Percentiles rank a stretch among this genome's conserved stretches.
Conservation (phyloP, 2,113 vertebrate genomes). For the Amazona guildingii region DNA sequence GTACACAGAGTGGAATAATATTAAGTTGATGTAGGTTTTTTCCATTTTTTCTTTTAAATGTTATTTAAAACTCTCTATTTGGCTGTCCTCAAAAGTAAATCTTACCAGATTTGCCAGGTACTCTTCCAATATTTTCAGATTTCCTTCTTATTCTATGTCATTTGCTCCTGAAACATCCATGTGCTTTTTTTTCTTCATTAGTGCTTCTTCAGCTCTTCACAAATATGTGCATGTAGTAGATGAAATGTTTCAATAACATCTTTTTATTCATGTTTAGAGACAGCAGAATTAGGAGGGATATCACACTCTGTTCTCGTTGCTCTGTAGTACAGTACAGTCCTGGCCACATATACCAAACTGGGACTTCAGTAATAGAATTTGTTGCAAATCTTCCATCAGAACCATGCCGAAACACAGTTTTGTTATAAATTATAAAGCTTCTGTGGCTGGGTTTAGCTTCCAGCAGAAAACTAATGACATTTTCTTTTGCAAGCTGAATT, state of each 20-base stretch:
- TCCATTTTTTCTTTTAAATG: background rate
- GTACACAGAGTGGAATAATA: background rate
- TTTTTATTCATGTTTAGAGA: background rate
- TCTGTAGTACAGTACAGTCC: background rate
- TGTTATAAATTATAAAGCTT: background rate
- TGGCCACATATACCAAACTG: accelerated
- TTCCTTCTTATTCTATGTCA: background rate
- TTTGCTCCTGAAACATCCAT: background rate
- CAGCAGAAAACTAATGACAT: background rate
- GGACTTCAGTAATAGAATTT: background rate
- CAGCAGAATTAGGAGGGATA: background rate
- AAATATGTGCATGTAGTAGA: background rate
- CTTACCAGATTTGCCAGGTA: background rate
- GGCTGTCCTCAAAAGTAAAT: background rate
- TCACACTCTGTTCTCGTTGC: accelerated
- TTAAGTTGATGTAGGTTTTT: too few relatives aligned
- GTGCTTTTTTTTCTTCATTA: background rate
- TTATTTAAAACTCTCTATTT: background rate
- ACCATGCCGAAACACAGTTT: background rate
- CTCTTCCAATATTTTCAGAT: accelerated
- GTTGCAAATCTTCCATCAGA: background rate
- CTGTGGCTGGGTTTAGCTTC: background rate
- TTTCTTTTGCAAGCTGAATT: background rate
- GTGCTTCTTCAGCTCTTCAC: background rate
- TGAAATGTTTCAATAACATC: accelerated